Evolutionary conservation across 2,113 vertebrate species (phyloP).

Genomic region (Chamaea fasciata): DNA sequence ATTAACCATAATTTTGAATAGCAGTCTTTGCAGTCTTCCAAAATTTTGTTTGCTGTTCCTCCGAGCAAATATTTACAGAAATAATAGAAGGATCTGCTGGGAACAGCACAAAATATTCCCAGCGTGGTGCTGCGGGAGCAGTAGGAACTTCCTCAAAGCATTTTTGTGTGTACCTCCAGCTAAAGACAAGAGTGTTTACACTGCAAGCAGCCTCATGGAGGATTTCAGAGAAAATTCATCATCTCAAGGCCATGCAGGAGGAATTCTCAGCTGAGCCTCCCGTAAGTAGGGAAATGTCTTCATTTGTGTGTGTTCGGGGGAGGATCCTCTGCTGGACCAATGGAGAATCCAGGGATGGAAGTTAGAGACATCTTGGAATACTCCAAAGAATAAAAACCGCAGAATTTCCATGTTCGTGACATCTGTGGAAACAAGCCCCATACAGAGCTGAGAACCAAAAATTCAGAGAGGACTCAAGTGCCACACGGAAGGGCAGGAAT

Average conservation of each 20-base stretch:
- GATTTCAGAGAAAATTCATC: background rate
- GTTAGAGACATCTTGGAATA: background rate
- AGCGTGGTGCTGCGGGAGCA: background rate
- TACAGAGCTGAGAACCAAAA: background rate
- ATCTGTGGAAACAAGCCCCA: rapidly evolving
- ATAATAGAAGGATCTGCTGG: conserved; percentile 39
- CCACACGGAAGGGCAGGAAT: background rate
- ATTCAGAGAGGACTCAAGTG: background rate
- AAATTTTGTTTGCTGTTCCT: conserved; percentile 20
- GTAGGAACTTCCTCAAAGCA: conserved; percentile 30
- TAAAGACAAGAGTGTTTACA: background rate
- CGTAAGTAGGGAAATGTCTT: background rate
- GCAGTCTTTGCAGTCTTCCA: background rate
- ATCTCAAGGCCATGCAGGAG: background rate
- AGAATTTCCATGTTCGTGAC: background rate
- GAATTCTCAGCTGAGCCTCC: background rate
- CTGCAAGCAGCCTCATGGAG: background rate
- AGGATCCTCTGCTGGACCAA: background rate
- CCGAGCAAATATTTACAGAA: conserved; percentile 57
- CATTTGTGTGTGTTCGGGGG: background rate
- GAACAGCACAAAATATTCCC: conserved; percentile 39
- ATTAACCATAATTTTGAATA: background rate
- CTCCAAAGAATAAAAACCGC: rapidly evolving
- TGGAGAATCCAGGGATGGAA: background rate
- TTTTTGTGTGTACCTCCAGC: conserved; percentile 10